Base-by-base conservation (phyloP, 1,140 invertebrate genomes). In the Steinernema khuongi region DNA sequence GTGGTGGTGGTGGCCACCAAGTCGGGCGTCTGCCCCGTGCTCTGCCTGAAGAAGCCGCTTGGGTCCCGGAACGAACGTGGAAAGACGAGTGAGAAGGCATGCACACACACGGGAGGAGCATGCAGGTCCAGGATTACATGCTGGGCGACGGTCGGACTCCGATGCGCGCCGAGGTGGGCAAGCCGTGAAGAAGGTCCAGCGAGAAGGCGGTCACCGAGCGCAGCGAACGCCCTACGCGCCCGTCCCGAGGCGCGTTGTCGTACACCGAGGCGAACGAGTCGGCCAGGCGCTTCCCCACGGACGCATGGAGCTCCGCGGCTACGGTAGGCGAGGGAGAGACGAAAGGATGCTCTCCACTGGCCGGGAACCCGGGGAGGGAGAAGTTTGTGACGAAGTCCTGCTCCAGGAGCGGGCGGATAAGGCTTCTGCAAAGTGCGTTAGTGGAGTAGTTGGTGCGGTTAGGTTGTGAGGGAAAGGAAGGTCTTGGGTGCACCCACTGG, bases 341-440 rank as follows among this genome's bases (percentile, higher is more conserved):
- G 50, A 60, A 7, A 4, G 7, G 14, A 22, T n/a, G 50, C 14
- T 60, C 50, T 14, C 50, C 50, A 22, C 14, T 14, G 19, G 50
- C 26, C 7, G 50, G 50, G 50, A 60, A 60, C 50, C 14, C 50
- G 11, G 50, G 50, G 19, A 60, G 50, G 14, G 50, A 60, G 26
- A 60, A 60, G 50, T 60, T 60, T 22, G 50, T 17, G 4, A 60
- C 19, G 50, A 60, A 60, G 22, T 60, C 50, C 22, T 60, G 50
- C 50, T 60, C 50, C 14, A 60, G 50, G 2, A 60, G 50, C 22
- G 50, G 50, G 4, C 50, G 50, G 50, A 60, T 60, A 7, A 60
- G 50, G 26, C 50, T 60, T 60, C 50, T 60, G 50, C 50, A 60
- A 60, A 60, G 50, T 60, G 50, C 50, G 50, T 60, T 60, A 60